A percentile compares a stretch with the other conserved stretches of the same genome.
phyloP scores from a whole-genome alignment of 2,113 vertebrate species.

The Actenoides lindsayi region DNA sequence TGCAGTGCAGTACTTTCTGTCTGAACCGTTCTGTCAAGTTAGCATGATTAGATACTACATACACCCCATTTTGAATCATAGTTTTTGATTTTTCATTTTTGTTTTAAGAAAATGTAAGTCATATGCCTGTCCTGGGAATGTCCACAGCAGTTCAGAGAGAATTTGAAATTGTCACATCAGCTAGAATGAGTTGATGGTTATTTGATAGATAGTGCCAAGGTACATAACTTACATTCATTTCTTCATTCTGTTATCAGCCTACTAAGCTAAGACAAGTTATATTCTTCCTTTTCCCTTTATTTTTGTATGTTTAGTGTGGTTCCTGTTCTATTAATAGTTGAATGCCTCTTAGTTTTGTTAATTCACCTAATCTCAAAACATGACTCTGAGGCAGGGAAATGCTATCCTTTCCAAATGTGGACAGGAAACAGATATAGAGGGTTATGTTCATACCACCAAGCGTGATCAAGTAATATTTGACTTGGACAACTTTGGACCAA shows the following conservation, averaged over 20 bases:
- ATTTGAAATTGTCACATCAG: not conserved
- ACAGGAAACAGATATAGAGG: not conserved
- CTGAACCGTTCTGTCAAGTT: not conserved
- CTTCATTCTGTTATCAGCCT: not conserved
- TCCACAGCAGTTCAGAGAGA: not conserved
- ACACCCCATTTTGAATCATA: not conserved
- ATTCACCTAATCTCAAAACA: not conserved
- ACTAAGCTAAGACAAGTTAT: not conserved
- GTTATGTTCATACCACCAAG: not conserved
- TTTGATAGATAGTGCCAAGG: not conserved
- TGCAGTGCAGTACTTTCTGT: constrained; percentile 9
- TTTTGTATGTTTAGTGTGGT: not conserved
- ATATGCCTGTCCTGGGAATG: not conserved
- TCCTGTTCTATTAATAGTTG: not conserved
- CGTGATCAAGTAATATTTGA: not conserved
- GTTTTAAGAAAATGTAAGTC: not conserved
- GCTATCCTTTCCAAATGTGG: not conserved
- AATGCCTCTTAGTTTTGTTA: not conserved
- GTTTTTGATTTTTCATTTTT: not conserved
- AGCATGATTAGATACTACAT: not conserved
- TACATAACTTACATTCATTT: not conserved
- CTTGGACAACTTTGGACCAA: not conserved
- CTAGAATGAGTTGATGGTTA: not conserved
- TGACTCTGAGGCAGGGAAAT: not conserved
- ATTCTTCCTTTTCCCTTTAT: not conserved